A percentile compares a stretch with the other conserved stretches of the same genome.
These are phyloP conservation scores for Dasyprocta punctata DNA, from an alignment of 2,113 vertebrate genomes.

Conservation along the genomic window DNA sequence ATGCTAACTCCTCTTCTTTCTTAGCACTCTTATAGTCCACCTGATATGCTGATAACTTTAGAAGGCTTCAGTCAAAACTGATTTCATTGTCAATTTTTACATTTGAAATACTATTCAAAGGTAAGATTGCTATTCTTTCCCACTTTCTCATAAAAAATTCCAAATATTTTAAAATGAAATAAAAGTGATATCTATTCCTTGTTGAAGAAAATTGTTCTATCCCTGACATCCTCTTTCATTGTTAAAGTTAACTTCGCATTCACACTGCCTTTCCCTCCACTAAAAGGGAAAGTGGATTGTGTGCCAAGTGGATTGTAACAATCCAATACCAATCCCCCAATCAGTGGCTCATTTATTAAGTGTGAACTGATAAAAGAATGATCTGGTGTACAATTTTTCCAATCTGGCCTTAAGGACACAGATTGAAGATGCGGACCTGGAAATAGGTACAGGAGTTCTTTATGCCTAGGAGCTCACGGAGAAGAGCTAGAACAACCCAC, in stretches of 20 bases:
- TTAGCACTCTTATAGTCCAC: background rate
- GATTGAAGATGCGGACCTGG: background rate
- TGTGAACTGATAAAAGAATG: background rate
- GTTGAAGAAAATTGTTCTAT: background rate
- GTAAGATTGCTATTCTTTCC: background rate
- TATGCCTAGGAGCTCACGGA: background rate
- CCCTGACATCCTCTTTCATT: background rate
- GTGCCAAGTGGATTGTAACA: background rate
- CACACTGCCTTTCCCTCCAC: background rate
- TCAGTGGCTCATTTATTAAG: background rate
- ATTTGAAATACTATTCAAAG: background rate
- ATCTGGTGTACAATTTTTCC: background rate
- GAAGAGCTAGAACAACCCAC: background rate
- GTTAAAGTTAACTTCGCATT: background rate
- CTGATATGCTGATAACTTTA: background rate
- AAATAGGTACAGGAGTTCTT: background rate
- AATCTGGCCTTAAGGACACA: background rate
- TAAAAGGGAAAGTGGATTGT: background rate
- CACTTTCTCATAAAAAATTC: background rate
- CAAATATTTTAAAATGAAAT: slow-evolving; percentile 38
- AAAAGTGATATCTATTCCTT: background rate
- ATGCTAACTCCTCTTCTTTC: background rate
- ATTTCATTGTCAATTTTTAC: background rate
- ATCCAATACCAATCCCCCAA: background rate
- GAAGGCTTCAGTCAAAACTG: background rate